Conservation (phyloP, 1,140 invertebrate genomes). For the Probaryconus sp. region DNA sequence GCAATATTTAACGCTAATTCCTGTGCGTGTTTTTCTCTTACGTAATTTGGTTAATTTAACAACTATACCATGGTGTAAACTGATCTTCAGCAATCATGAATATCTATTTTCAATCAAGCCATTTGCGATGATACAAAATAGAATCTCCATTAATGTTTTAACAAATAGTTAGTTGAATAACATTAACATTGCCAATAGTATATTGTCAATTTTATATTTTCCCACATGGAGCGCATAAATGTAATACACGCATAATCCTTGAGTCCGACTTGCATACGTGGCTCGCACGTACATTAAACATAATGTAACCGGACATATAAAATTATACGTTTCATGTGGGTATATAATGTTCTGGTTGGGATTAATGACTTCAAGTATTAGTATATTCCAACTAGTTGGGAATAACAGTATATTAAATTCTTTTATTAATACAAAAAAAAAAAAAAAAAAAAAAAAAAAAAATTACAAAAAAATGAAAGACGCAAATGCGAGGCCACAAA, state of each 20-base stretch:
- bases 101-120: no score
- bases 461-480: slow-evolving; percentile 42
- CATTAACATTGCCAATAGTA: slow-evolving; percentile 45
- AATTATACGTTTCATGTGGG: slow-evolving; percentile 62
- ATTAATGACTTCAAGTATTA: slow-evolving; percentile 63
- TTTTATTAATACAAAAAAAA: slow-evolving; percentile 40
- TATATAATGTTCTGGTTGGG: slow-evolving; percentile 61
- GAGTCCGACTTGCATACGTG: slow-evolving; percentile 58
- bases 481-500: slow-evolving; percentile 34
- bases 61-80: no score
- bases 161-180: slow-evolving; percentile 55
- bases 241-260: slow-evolving; percentile 59
- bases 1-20: no score
- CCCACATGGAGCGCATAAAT: slow-evolving; percentile 58
- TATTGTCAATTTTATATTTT: slow-evolving; percentile 63
- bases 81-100: no score
- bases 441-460: slow-evolving; percentile 4
- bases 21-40: no score
- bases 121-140: no score
- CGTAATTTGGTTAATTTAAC: no score
- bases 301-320: slow-evolving; percentile 66
- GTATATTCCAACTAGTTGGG: slow-evolving; percentile 60
- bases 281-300: slow-evolving; percentile 62
- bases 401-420: slow-evolving; percentile 62
- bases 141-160: slow-evolving; percentile 35